A percentile compares a stretch with the other conserved stretches of the same genome.
These are phyloP conservation scores for Dermatemys mawii DNA, from an alignment of 2,113 vertebrate genomes.

Conservation along the genomic window DNA sequence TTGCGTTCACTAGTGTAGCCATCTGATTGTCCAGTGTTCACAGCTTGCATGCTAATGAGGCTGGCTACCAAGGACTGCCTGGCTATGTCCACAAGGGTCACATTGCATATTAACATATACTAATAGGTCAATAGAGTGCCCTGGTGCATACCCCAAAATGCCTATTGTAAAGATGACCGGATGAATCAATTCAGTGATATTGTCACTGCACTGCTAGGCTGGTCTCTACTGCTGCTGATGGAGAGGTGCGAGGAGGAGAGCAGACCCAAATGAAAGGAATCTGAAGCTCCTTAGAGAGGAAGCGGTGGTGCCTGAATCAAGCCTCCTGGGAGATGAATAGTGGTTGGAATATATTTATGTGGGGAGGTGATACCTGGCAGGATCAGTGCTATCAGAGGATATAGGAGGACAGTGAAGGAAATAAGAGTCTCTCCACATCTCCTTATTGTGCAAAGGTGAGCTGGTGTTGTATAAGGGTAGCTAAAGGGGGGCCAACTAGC, in stretches of 20 bases:
- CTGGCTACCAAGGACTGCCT: background rate
- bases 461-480: background rate
- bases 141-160: background rate
- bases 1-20: background rate
- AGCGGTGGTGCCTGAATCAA: background rate
- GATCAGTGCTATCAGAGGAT: background rate
- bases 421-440: background rate
- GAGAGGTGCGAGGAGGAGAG: background rate
- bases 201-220: background rate
- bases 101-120: background rate
- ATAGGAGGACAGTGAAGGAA: background rate
- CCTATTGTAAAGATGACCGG: background rate
- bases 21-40: background rate
- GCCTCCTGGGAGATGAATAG: background rate
- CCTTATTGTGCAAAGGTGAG: background rate
- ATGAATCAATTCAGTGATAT: background rate
- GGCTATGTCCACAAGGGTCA: background rate
- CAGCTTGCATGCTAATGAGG: background rate
- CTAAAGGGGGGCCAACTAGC: fast-evolving
- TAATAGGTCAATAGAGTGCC: too few relatives aligned
- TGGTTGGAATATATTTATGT: background rate
- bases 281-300: background rate
- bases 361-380: background rate
- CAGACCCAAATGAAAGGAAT: background rate
- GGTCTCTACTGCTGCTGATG: background rate